Evolutionary conservation across 2,888 invertebrate genomes (phyloP).

Genomic region (Conops quadrifasciatus): DNA sequence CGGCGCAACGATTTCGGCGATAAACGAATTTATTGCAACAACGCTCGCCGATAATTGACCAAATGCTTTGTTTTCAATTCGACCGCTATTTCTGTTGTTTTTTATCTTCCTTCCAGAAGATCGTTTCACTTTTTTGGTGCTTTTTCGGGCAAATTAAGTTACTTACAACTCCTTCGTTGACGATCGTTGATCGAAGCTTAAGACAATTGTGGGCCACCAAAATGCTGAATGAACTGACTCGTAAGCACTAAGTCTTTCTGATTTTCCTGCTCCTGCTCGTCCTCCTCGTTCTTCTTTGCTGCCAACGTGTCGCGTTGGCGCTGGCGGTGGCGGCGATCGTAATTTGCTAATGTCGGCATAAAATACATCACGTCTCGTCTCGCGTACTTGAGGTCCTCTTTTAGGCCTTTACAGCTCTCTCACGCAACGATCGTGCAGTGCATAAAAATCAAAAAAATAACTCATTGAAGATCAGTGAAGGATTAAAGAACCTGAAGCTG

Average conservation of each 20-base stretch:
- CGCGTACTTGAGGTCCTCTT: not conserved
- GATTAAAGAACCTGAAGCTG: constrained; percentile 21
- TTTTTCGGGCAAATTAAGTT: constrained; percentile 47
- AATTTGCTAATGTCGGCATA: constrained; percentile 49
- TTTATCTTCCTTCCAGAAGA: constrained; percentile 16
- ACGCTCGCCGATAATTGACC: constrained; percentile 59
- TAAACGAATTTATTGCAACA: constrained; percentile 64
- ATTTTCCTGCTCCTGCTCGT: not conserved
- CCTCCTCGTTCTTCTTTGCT: constrained; percentile 24
- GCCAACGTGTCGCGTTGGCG: constrained; percentile 44
- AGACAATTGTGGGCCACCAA: constrained; percentile 31
- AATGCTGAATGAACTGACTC: constrained; percentile 8
- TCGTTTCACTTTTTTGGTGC: not conserved
- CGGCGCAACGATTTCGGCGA: constrained; percentile 60
- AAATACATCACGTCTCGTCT: constrained; percentile 57
- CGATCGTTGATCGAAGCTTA: not conserved
- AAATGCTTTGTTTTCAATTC: constrained; percentile 39
- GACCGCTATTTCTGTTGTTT: constrained; percentile 35
- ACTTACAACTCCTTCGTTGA: constrained; percentile 31
- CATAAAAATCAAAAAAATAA: not conserved
- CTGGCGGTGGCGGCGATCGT: constrained; percentile 28
- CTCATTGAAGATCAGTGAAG: not conserved
- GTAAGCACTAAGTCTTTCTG: not conserved
- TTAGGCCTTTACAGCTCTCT: too few species aligned
- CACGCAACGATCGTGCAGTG: not conserved